Conservation (phyloP, 2,113 vertebrate genomes). For the Cacatua alba region DNA sequence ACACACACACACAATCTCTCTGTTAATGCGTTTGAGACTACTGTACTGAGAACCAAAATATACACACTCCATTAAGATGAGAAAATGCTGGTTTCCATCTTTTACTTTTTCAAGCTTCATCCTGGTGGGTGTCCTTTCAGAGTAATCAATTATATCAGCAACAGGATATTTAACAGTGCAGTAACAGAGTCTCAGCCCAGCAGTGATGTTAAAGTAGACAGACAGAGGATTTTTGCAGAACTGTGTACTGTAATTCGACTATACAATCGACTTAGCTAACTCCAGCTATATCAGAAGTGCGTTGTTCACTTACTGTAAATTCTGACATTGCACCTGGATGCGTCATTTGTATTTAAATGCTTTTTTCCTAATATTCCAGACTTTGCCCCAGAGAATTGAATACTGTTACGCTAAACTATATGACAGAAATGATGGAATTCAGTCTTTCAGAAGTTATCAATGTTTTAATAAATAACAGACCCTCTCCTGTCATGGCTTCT, state of each 20-base stretch:
- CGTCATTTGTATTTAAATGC: neutral
- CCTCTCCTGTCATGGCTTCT: conserved; percentile 81
- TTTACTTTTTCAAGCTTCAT: neutral
- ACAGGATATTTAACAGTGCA: neutral
- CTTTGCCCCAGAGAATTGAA: conserved; percentile 77
- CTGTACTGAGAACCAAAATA: neutral
- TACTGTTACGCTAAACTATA: conserved; percentile 77
- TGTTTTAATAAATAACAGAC: conserved; percentile 79
- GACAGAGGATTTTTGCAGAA: neutral
- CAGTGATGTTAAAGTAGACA: neutral
- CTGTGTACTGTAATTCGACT: neutral
- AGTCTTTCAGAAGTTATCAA: conserved; percentile 77
- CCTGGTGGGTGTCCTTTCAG: neutral
- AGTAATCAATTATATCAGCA: conserved; percentile 19
- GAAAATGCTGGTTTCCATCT: neutral
- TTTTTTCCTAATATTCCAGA: conserved; percentile 66
- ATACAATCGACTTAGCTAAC: neutral
- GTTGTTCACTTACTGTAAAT: neutral
- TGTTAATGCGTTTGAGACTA: neutral
- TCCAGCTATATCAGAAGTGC: neutral
- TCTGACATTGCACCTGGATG: neutral
- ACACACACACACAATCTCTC: neutral
- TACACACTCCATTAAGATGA: neutral
- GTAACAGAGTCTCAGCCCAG: neutral
- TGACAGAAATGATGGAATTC: conserved; percentile 77